Conservation (phyloP, 1,140 invertebrate species). For the Tetragnatha versicolor region DNA sequence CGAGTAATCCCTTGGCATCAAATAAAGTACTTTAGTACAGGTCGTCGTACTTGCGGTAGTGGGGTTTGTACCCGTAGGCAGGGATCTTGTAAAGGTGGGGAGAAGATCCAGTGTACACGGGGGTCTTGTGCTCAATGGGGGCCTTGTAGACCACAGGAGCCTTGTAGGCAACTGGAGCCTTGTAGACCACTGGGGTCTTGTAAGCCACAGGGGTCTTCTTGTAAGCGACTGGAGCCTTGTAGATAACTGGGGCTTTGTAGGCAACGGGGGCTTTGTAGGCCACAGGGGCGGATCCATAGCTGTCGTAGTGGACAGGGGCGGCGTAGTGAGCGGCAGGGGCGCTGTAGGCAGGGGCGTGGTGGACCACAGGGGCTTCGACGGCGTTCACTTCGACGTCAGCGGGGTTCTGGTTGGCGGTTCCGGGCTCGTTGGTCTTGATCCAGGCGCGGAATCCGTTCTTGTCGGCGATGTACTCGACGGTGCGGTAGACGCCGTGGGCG, state of each 20-base stretch:
- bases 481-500: constrained; percentile 54
- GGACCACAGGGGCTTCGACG: constrained; percentile 48
- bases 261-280: constrained; percentile 42
- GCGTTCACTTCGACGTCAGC: constrained; percentile 47
- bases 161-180: constrained; percentile 43
- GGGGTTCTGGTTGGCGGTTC: constrained; percentile 48
- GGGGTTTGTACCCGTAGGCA: constrained; percentile 50
- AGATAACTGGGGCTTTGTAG: constrained; percentile 40
- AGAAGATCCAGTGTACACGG: constrained; percentile 23
- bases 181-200: constrained; percentile 33
- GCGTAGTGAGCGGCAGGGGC: constrained; percentile 47
- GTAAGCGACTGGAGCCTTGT: constrained; percentile 43
- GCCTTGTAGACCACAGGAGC: constrained; percentile 35
- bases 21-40: constrained; percentile 11
- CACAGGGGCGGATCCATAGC: constrained; percentile 45
- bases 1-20: background rate
- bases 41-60: constrained; percentile 51
- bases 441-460: constrained; percentile 54
- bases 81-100: constrained; percentile 45
- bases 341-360: constrained; percentile 53
- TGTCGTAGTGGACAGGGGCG: constrained; percentile 45
- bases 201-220: constrained; percentile 9
- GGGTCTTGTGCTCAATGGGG: constrained; percentile 10
- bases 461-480: constrained; percentile 56
- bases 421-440: constrained; percentile 56